A percentile compares a stretch with the other conserved stretches of the same genome.
Evolutionary conservation across 2,888 invertebrate genomes (phyloP).

Genomic region (Troides aeacus): DNA sequence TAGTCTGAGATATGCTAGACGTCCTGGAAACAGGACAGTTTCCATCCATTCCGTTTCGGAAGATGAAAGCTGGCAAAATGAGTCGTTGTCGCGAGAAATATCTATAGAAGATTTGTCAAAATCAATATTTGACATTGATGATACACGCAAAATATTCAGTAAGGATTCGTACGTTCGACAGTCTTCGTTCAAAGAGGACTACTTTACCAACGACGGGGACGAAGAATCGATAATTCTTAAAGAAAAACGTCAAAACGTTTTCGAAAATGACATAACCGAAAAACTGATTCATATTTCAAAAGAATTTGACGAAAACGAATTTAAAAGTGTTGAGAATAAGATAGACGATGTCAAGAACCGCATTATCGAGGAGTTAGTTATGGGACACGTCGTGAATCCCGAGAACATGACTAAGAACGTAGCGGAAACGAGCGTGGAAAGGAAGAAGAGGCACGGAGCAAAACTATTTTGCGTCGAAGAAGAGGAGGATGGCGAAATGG

Average conservation of each 20-base stretch:
- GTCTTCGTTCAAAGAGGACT: slow-evolving; percentile 75
- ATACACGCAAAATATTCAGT: slow-evolving; percentile 71
- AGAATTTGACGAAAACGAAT: slow-evolving; percentile 68
- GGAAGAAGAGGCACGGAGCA: slow-evolving; percentile 52
- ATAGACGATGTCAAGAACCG: slow-evolving; percentile 67
- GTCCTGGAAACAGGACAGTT: slow-evolving; percentile 73
- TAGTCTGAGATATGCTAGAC: slow-evolving; percentile 56
- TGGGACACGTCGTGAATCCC: slow-evolving; percentile 55
- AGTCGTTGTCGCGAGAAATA: slow-evolving; percentile 78
- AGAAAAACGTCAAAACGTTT: slow-evolving; percentile 68
- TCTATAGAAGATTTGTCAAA: slow-evolving; percentile 80
- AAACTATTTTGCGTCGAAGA: slow-evolving; percentile 68
- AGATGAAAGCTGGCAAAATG: slow-evolving; percentile 80
- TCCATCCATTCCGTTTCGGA: slow-evolving; percentile 84
- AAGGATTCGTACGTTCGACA: slow-evolving; percentile 72
- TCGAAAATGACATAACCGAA: slow-evolving; percentile 74
- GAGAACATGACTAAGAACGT: slow-evolving; percentile 68
- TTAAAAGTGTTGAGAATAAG: slow-evolving; percentile 54
- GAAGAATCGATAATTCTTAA: slow-evolving; percentile 65
- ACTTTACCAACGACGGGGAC: slow-evolving; percentile 63
- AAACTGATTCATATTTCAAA: slow-evolving; percentile 70
- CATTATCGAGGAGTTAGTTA: slow-evolving; percentile 68
- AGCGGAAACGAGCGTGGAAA: slow-evolving; percentile 63
- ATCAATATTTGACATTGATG: slow-evolving; percentile 75
- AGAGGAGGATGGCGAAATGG: slow-evolving; percentile 81